A percentile compares a stretch with the other conserved stretches of the same genome.
phyloP scores from a whole-genome alignment of 2,888 invertebrate genomes.

The Sicus ferrugineus region DNA sequence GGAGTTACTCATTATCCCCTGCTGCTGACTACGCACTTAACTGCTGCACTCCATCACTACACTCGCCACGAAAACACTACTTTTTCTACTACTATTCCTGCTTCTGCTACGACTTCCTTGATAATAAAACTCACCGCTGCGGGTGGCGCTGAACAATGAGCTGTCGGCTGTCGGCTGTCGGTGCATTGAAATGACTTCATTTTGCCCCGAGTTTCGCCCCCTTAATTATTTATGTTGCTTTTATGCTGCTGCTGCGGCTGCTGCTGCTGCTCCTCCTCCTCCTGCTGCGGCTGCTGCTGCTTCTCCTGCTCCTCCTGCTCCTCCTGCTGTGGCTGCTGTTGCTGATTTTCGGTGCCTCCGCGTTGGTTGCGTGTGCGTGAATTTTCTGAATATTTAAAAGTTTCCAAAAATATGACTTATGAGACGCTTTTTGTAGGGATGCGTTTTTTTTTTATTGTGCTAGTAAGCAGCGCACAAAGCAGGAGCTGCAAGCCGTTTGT shows the following conservation, averaged over 20 bases:
- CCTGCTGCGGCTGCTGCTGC: background rate
- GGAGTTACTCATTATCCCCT: too few relatives aligned
- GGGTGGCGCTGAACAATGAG: constrained; percentile 7
- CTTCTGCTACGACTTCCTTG: background rate
- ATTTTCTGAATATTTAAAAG: constrained; percentile 10
- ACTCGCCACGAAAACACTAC: background rate
- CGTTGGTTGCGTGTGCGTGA: constrained; percentile 22
- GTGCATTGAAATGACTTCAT: constrained; percentile 26
- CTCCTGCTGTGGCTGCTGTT: constrained; percentile 19
- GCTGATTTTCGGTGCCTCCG: background rate
- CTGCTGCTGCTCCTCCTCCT: background rate
- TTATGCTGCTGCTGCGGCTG: background rate
- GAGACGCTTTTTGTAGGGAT: background rate
- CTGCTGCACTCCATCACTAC: background rate
- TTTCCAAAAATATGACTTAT: background rate
- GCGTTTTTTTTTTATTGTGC: background rate
- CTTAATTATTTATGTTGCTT: constrained; percentile 6
- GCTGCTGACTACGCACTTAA: too few relatives aligned
- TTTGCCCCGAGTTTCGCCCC: constrained; percentile 5
- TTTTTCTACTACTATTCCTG: background rate
- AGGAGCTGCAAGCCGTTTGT: background rate
- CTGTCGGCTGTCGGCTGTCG: constrained; percentile 1
- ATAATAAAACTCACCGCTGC: background rate
- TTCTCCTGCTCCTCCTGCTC: background rate
- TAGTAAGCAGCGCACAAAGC: background rate